Base-by-base conservation (phyloP, 2,888 invertebrate genomes). In the Anagyrus pseudococci region DNA sequence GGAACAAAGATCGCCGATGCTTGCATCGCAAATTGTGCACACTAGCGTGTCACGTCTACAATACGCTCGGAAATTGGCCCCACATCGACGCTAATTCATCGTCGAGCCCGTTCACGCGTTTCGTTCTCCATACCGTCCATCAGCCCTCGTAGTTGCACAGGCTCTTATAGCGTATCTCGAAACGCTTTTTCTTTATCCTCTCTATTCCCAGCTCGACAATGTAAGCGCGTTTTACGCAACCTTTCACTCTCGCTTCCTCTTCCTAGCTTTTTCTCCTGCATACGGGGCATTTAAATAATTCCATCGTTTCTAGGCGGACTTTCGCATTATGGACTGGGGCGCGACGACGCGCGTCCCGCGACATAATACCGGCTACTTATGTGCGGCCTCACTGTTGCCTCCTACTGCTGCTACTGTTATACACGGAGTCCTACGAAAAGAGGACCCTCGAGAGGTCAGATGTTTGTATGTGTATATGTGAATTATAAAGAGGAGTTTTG, bases 1-100 rank as follows among this genome's bases (percentile, higher is more conserved):
- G n/a, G n/a, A n/a, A n/a, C n/a, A n/a, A n/a, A n/a, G n/a, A n/a
- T n/a, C n/a, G n/a, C n/a, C n/a, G n/a, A n/a, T n/a, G n/a, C n/a
- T n/a, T n/a, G n/a, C n/a, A n/a, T n/a, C n/a, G n/a, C n/a, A n/a
- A n/a, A n/a, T n/a, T n/a, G n/a, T n/a, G n/a, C n/a, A n/a, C n/a
- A n/a, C n/a, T n/a, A n/a, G n/a, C n/a, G n/a, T n/a, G 52, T 69
- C 67, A 71, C 70, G 72, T 73, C 73, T 76, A 72, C 70, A 75
- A 74, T 72, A 72, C 73, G 76, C 75, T 75, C 69, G 66, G 72
- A 77, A 77, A 77, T 77, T 76, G 77, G 73, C 70, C 71, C 75
- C 72, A 77, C 77, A 77, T 77, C 74, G 72, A 68, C 71, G 69
- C 69, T 73, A 75, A 77, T 77, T 77, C 77, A 77, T 77, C 76